Evolutionary conservation across 1,140 invertebrate genomes (phyloP).

Genomic region (Drosophila eugracilis): DNA sequence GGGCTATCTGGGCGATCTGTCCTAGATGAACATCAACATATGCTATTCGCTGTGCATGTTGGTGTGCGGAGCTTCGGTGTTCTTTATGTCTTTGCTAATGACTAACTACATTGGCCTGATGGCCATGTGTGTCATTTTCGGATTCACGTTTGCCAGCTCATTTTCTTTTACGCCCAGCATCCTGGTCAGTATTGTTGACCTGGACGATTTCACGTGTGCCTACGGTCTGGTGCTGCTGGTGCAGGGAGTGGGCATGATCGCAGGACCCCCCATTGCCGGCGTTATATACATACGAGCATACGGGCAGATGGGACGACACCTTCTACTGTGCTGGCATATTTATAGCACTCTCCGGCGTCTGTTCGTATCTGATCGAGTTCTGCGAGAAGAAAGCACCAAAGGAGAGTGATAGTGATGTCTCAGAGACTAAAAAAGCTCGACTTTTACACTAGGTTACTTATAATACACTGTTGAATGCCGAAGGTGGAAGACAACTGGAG

Average conservation of each 20-base stretch:
- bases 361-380: constrained; percentile 85
- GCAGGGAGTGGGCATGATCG: constrained; percentile 90
- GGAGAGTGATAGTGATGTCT: constrained; percentile 83
- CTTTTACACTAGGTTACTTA: constrained; percentile 76
- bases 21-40: constrained; percentile 93
- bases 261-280: constrained; percentile 88
- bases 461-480: constrained; percentile 9
- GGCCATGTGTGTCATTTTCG: constrained; percentile 89
- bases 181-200: constrained; percentile 86
- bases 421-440: constrained; percentile 81
- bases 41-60: constrained; percentile 92
- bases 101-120: constrained; percentile 87
- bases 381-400: constrained; percentile 71
- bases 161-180: constrained; percentile 96
- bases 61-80: constrained; percentile 90
- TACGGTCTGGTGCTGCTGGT: constrained; percentile 94
- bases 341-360: constrained; percentile 92
- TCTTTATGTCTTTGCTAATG: constrained; percentile 89
- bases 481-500: constrained; percentile 11
- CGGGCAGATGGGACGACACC: constrained; percentile 85
- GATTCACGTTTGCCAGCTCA: constrained; percentile 93
- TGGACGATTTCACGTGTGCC: constrained; percentile 91
- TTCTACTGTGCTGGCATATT: constrained; percentile 95
- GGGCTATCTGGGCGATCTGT: constrained; percentile 95
- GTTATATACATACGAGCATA: constrained; percentile 76